Evolutionary conservation across 2,113 vertebrate genomes (phyloP), one percentile per base, ranked within the genome.

Genomic region (Hylia prasina): DNA sequence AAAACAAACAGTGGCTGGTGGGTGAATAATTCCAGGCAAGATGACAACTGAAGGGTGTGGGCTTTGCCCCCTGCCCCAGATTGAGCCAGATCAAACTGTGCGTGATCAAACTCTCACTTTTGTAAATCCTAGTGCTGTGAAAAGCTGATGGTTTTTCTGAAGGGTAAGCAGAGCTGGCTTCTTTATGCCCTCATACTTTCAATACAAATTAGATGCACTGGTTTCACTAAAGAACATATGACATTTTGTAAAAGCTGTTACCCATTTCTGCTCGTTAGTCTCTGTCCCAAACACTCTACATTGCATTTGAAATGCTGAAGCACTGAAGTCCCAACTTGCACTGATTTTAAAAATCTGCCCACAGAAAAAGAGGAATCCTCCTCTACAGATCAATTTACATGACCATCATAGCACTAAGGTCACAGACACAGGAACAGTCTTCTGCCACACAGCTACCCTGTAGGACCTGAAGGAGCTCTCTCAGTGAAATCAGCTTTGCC

Each of bases 321-420:
- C 51, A 75, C 53, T 65, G 78, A 95, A 95, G 54, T 57, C 25
- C 7, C 61, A 85, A 91, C 84, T 78, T 87, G 83, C 37, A 96
- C 3, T 75, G 82, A 91, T 97, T 98, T 96, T 93, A 76, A 92
- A 94, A 94, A 86, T 47, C 75, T 69, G 64, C 57, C 79, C 8
- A 4, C 27, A 92, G 69, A 89, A n/a, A 78, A 87, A 97, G 57
- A 95, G 25, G 77, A 93, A 89, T 68, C 48, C 58, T 96, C 64
- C 77, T 91, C 79, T 37, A 61, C 53, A 96, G 93, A 95, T 96
- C 82, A 95, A 47, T 96, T 96, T 88, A 92, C 51, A 88, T 91
- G 68, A 68, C 35, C 13, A 3, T 89, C 66, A 44, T 7, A 35
- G 84, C 75, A 93, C 86, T 89, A 96, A 88, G 65, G 90, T 88